Base-by-base conservation (phyloP, 2,113 vertebrate species). In the Noctilio leporinus region DNA sequence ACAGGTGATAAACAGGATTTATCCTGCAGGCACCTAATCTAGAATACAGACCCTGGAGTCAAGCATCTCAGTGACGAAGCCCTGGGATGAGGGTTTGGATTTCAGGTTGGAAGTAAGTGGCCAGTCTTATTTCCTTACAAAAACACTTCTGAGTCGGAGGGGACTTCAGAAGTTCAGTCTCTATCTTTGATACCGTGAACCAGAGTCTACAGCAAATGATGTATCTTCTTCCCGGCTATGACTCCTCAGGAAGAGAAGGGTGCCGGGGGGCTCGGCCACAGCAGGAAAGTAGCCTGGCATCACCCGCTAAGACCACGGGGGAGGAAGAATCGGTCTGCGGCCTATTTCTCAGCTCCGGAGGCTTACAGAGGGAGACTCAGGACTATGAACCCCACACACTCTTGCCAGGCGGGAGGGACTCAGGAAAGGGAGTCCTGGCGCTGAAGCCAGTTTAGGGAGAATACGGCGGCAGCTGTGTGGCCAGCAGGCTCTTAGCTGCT, bases 111-210 rank as follows among this genome's bases (percentile, higher is more conserved):
- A 47, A 91, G 40, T 45, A 87, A 80, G 45, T 82, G 65, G 59
- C 20, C 89, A 89, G 7, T 57, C 83, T 64, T 69, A 73, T 64
- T 91, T 97, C 86, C 49, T 95, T 28, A 78, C 2, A 91, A 45
- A 83, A 80, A 51, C 67, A 69, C 93, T 24, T 85, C n/a, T 78
- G 49, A 67, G 69, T 28, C 89, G 72, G 86, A 55, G 22, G 19
- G 28, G 43, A 47, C 33, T 33, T 90, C 43, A 43, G 40, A 67
- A 28, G 26, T 76, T 73, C 64, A 93, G 45, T 19, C 33, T 88
- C 40, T 43, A 30, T 90, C 45, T 92, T n/a, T 87, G 75, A 64
- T 55, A 75, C 9, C 28, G 45, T 70, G 51, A 87, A 49, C 40
- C 77, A 28, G 47, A 86, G 75, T 40, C 57, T 57, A 88, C 28